Base-by-base conservation (phyloP, 2,113 vertebrate species). In the Lathamus discolor region DNA sequence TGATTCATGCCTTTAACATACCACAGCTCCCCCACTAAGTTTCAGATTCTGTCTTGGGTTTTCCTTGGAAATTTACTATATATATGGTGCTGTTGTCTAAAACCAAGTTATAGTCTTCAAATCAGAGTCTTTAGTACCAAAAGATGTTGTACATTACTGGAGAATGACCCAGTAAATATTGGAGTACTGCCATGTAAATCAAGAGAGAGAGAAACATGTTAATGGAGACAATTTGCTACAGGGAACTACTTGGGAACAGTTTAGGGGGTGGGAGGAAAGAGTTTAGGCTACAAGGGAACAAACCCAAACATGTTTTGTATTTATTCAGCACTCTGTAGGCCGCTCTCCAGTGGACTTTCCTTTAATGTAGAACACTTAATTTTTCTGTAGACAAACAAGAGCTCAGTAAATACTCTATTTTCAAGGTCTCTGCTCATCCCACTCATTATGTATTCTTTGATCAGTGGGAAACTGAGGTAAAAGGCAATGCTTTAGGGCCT, bases 151-250 rank as follows among this genome's bases (percentile, higher is more conserved):
- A 48, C 23, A 75, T 37, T 93, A 70, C 66, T 94, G 88, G 88
- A 97, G 90, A 83, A 72, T 90, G 91, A 96, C 73, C 88, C 70
- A 92, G 77, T 81, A 93, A 90, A 96, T 86, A 88, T 22, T 93
- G 92, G 90, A 96, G 43, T 22, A 22, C 33, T 90, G 92, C 88
- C 94, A 86, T 39, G 12, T 74, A 74, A 93, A 46, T 67, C 37
- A 83, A 84, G 81, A 90, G 75, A 87, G 48, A 86, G 18, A 82
- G 44, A 94, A 94, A 86, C 63, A 46, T 48, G 23, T 67, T 94
- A 91, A 44, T 2, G 6, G 82, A 93, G 75, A 70, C 39, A 92
- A 55, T 81, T 94, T 95, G 85, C 90, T 92, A 43, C 48, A 90
- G 90, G 84, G 94, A 91, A 63, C 67, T 80, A 63, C 59, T 80